Conservation (phyloP, 2,113 vertebrate species). For the Prietella phreatophila region DNA sequence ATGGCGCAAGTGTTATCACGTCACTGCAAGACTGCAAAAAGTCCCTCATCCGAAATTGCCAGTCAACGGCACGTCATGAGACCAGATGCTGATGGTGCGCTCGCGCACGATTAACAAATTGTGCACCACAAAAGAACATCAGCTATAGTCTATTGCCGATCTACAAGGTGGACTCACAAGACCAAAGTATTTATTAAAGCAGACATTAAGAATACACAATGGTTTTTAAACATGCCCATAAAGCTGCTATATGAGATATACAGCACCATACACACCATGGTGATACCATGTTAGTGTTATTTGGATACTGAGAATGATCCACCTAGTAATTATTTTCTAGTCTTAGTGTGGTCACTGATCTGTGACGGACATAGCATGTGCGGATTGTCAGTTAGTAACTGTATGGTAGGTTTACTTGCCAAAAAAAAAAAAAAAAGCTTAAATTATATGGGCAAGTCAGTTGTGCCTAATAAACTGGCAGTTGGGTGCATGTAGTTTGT, state of each 20-base stretch:
- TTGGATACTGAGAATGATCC: too few relatives aligned
- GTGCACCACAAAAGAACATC: not conserved
- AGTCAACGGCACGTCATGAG: not conserved
- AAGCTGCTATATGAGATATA: not conserved
- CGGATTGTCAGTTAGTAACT: not conserved
- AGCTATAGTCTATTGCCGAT: not conserved
- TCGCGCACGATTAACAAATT: not conserved
- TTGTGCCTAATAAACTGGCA: not conserved
- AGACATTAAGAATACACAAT: not conserved
- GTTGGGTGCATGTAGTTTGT: too few relatives aligned
- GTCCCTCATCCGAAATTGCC: not conserved
- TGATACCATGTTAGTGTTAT: too few relatives aligned
- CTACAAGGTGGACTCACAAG: not conserved
- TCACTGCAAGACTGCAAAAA: not conserved
- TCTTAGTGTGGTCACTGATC: not conserved
- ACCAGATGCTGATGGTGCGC: not conserved
- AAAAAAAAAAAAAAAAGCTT: not conserved
- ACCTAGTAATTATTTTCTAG: not conserved
- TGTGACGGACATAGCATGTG: not conserved
- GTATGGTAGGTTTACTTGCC: too few relatives aligned
- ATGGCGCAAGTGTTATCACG: not conserved
- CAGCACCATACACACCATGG: not conserved
- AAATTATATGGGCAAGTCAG: not conserved
- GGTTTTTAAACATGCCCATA: not conserved
- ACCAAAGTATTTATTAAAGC: not conserved